phyloP scores from a whole-genome alignment of 2,113 vertebrate species.

The Halichoeres trimaculatus region DNA sequence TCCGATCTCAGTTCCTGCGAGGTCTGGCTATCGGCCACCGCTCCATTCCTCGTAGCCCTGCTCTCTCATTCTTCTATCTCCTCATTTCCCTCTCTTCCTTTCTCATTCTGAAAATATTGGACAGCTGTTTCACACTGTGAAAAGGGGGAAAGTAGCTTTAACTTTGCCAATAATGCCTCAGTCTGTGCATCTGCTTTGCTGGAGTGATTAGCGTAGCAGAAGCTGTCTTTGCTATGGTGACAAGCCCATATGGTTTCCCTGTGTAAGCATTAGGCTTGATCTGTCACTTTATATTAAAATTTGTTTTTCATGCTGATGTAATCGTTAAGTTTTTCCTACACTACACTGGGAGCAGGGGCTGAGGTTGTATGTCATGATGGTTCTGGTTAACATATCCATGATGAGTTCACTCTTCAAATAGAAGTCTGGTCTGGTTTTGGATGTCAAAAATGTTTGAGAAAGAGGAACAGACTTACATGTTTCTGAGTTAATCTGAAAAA shows the following conservation, averaged over 20 bases:
- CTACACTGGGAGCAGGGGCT: background rate
- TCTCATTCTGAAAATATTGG: slow-evolving; percentile 38
- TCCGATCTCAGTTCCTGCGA: slow-evolving; percentile 53
- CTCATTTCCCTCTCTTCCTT: slow-evolving; percentile 17
- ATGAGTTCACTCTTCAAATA: background rate
- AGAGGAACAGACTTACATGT: background rate
- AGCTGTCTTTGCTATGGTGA: slow-evolving; percentile 63
- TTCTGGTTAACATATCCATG: background rate
- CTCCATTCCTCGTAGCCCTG: slow-evolving; percentile 47
- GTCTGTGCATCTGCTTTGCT: slow-evolving; percentile 70
- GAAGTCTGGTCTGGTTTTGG: background rate
- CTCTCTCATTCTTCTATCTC: background rate
- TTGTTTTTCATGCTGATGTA: slow-evolving; percentile 46
- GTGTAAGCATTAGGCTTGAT: slow-evolving; percentile 60
- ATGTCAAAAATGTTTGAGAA: background rate
- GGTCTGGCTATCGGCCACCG: slow-evolving; percentile 60
- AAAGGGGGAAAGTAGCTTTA: slow-evolving; percentile 46
- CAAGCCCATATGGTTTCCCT: slow-evolving; percentile 71
- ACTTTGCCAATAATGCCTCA: slow-evolving; percentile 68
- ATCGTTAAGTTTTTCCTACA: slow-evolving; percentile 32
- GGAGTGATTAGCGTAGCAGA: slow-evolving; percentile 68
- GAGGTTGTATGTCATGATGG: background rate
- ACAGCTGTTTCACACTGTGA: slow-evolving; percentile 71
- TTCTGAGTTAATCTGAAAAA: background rate
- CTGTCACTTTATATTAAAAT: slow-evolving; percentile 57